Percentiles rank a stretch among this genome's conserved stretches.
Evolutionary conservation across 2,113 vertebrate genomes (phyloP).

Genomic region (Ornithorhynchus anatinus): DNA sequence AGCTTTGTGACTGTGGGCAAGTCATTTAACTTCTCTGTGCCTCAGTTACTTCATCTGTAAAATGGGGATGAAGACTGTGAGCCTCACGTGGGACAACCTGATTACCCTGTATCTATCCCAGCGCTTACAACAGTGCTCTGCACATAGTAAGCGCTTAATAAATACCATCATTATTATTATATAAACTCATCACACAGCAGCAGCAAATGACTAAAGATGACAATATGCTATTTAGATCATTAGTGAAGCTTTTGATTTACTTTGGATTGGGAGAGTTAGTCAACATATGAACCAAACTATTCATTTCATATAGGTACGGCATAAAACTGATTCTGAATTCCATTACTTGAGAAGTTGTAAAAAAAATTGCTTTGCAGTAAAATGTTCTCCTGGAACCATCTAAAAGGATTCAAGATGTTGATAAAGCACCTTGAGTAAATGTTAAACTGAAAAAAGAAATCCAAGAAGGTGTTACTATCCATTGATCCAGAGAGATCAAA

Average conservation of each 20-base stretch:
- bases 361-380: slow-evolving; percentile 40
- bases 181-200: no score
- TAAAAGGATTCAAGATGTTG: slow-evolving; percentile 14
- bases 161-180: no score
- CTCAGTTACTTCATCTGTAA: no score
- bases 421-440: slow-evolving; percentile 10
- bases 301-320: slow-evolving; percentile 31
- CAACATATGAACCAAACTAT: slow-evolving; percentile 28
- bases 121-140: no score
- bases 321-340: slow-evolving; percentile 47
- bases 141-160: no score
- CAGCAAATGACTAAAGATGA: slow-evolving; percentile 22
- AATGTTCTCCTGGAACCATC: slow-evolving; percentile 29
- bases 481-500: no score
- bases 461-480: background rate
- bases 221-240: slow-evolving; percentile 1
- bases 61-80: no score
- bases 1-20: no score
- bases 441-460: slow-evolving; percentile 33
- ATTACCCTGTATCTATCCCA: no score
- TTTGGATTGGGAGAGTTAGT: no score
- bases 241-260: background rate
- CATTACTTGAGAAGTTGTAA: slow-evolving; percentile 53
- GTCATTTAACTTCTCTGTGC: no score
- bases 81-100: no score